phyloP scores from a whole-genome alignment of 2,113 vertebrate species.

The Ciconia boyciana region DNA sequence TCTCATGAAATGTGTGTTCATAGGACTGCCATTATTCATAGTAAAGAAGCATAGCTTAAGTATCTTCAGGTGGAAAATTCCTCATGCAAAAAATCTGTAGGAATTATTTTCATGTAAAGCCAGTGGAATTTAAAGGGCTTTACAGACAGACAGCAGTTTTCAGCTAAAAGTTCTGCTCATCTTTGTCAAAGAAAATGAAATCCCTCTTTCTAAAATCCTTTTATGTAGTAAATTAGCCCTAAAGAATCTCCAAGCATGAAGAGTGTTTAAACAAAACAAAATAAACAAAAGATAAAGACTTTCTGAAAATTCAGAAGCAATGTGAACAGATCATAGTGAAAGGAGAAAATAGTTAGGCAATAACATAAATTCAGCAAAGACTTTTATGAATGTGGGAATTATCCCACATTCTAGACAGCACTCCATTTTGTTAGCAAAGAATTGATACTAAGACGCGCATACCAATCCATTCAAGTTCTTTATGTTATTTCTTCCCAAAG shows the following conservation, averaged over 20 bases:
- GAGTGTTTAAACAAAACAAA: not conserved
- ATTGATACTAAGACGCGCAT: conserved; percentile 35
- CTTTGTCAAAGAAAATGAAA: not conserved
- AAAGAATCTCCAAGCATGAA: not conserved
- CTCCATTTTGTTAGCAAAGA: not conserved
- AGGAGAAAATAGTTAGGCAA: not conserved
- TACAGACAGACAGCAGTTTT: not conserved
- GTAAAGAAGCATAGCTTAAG: not conserved
- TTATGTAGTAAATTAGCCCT: not conserved
- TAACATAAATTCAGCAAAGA: not conserved
- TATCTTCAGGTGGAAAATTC: not conserved
- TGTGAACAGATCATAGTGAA: not conserved
- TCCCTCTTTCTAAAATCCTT: not conserved
- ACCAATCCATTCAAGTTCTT: conserved; percentile 94
- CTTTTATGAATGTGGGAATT: not conserved
- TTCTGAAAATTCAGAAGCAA: not conserved
- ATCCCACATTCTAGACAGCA: not conserved
- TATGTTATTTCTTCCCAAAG: conserved; percentile 95
- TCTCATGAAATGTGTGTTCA: not conserved
- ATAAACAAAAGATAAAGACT: not conserved
- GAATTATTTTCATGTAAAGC: not conserved
- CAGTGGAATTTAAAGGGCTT: not conserved
- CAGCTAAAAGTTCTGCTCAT: not conserved
- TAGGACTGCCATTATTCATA: not conserved
- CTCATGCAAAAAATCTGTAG: not conserved